Evolutionary conservation across 2,888 invertebrate genomes (phyloP).

Genomic region (Myopa testacea): DNA sequence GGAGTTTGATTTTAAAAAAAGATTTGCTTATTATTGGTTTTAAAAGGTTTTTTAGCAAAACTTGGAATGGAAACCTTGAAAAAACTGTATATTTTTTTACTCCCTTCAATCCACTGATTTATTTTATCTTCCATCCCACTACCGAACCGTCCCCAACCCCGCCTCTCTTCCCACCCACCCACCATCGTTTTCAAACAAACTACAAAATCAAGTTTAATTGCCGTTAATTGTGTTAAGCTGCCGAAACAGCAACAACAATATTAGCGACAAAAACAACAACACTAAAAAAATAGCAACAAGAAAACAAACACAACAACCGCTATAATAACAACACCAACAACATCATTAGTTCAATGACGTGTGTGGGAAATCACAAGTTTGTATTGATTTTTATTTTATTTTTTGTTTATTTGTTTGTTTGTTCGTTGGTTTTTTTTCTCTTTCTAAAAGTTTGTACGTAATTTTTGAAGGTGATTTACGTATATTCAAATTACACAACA

Average conservation of each 20-base stretch:
- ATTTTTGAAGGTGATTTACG: background rate
- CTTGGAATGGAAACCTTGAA: background rate
- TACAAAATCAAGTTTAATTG: conserved; percentile 15
- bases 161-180: background rate
- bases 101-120: background rate
- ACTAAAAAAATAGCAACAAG: background rate
- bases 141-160: too few relatives aligned
- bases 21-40: conserved; percentile 21
- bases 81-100: background rate
- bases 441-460: background rate
- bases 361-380: conserved; percentile 12
- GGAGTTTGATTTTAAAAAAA: background rate
- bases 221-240: conserved; percentile 7
- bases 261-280: background rate
- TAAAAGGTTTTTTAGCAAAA: conserved; percentile 5
- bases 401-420: too few relatives aligned
- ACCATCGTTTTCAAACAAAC: background rate
- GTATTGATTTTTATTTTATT: conserved; percentile 24
- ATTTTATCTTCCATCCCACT: background rate
- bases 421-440: too few relatives aligned
- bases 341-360: conserved; percentile 17
- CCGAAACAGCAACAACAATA: background rate
- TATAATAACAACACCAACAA: background rate
- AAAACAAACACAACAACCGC: background rate
- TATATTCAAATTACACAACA: background rate